Percentiles rank a stretch among this genome's conserved stretches.
Conservation (phyloP, 92 coral and sea anemone genomes). For the Umimayanthus kanabou region DNA sequence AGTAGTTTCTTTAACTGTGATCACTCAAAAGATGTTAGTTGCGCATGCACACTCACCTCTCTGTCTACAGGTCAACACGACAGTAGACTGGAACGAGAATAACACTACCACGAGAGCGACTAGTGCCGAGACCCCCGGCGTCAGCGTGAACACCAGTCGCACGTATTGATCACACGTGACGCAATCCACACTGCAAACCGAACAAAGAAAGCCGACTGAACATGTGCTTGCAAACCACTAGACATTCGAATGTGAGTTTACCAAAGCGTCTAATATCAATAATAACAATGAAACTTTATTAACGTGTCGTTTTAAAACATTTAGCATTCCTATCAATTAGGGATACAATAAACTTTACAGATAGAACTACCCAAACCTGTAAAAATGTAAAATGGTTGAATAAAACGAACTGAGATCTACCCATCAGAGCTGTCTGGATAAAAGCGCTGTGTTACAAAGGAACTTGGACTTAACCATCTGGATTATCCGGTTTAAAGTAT, state of each 20-base stretch:
- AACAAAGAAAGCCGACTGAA: background rate
- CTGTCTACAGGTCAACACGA: slow-evolving; percentile 59
- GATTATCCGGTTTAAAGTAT: slow-evolving; percentile 60
- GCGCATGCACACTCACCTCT: slow-evolving; percentile 40
- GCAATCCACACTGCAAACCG: slow-evolving; percentile 50
- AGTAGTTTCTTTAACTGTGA: background rate
- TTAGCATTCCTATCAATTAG: too few species aligned
- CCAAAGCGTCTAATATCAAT: background rate
- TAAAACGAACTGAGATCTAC: slow-evolving; percentile 29
- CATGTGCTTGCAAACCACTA: background rate
- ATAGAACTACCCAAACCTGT: too few species aligned
- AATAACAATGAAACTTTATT: too few species aligned
- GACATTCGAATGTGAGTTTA: background rate
- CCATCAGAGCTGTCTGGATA: slow-evolving; percentile 65
- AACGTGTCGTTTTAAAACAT: too few species aligned
- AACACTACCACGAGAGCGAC: slow-evolving; percentile 65
- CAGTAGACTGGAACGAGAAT: slow-evolving; percentile 57
- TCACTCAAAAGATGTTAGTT: too few species aligned
- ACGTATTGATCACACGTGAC: slow-evolving; percentile 62
- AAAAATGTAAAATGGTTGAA: too few species aligned
- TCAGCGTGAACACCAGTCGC: slow-evolving; percentile 71
- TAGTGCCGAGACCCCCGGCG: slow-evolving; percentile 69
- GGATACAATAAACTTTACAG: too few species aligned
- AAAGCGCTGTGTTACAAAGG: slow-evolving; percentile 34
- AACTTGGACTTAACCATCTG: slow-evolving; percentile 48